Base-by-base conservation (phyloP, 1,140 invertebrate species). In the Ectropis grisescens region DNA sequence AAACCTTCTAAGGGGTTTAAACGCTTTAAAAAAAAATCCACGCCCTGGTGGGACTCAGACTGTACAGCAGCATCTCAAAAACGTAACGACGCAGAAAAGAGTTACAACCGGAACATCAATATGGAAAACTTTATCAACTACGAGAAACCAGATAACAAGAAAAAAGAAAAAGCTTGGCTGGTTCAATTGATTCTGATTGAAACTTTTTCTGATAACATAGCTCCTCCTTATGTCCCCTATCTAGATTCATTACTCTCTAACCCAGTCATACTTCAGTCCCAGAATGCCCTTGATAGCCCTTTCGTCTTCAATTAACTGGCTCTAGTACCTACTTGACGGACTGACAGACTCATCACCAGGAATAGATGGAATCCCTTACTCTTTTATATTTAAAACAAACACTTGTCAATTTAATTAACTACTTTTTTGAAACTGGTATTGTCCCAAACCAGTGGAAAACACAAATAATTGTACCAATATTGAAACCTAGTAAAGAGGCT, bases 361-460 rank as follows among this genome's bases (percentile, higher is more conserved):
- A 1, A 23, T 36, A 8, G 41, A 50, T 50, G 36, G 35, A 10
- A 39, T 56, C 12, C 44, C 52, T 3, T 51, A 51, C 28, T 45
- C 38, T 11, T 56, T 56, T 33, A 7, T 53, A 14, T n/a, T 11
- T 11, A 45, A 51, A 2, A 22, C 24, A 9, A 30, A 8, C 11
- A 11, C 24, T 1, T 14, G 16, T 49, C 2, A 26, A 36, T 29
- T 11, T 54, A 2, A 29, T 49, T 16, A 49, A 54, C n/a, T 8
- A 4, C n/a, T 12, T 31, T 9, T 35, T 13, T 11, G 7, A n/a
- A 1, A 13, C 10, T 31, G 13, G 33, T n/a, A 2, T 1, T 15
- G 13, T 34, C 16, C 39, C 32, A 9, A 5, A 11, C 12, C 6
- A 11, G 9, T 41, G 39, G 27, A 41, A 41, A 15, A 13, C 13